Base-by-base conservation (phyloP, 1,140 invertebrate species). In the Heliothis subflexa region DNA sequence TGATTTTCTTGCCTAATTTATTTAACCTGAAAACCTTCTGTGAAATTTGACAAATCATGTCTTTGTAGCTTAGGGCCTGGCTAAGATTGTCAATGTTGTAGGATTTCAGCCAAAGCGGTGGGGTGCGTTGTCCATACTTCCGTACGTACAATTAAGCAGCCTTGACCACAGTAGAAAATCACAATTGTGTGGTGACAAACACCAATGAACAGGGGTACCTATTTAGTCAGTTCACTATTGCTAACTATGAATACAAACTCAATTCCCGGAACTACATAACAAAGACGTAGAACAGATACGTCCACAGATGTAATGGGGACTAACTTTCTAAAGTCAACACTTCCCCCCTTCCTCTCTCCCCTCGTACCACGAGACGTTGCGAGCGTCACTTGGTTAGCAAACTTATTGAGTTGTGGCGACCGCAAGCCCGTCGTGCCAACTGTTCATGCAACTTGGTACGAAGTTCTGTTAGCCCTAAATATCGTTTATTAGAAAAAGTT, bases 341-440 rank as follows among this genome's bases (percentile, higher is more conserved):
- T 21, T 18, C 64, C 47, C 47, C 47, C 45, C 16, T 0, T 28
- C 5, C 25, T 25, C 25, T 13, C 57, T 12, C 33, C 33, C 47
- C n/a, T 49, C 57, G 12, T 75, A 75, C 73, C 73, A 75, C 57
- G 73, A 64, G 57, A 75, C 73, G 64, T 52, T 75, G 11, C 21
- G 21, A 82, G 57, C 82, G 74, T 81, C 82, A 81, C 70, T 82
- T 78, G 81, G 73, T 71, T 54, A 57, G 21, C 68, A 64, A 84
- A 86, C 70, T 87, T 81, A 78, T 78, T 79, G 88, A 88, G 80
- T 88, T 85, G 83, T 86, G 84, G 75, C 83, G 82, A 80, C 84
- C 75, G 78, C 83, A 83, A 62, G 13, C 79, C 81, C 83, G 80
- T 74, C 57, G 59, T 49, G 47, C 73, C 73, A 62, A 79, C 77